These are phyloP conservation scores for Montipora foliosa DNA, from an alignment of 64 coral and sea anemone species.

Conservation along the genomic window DNA sequence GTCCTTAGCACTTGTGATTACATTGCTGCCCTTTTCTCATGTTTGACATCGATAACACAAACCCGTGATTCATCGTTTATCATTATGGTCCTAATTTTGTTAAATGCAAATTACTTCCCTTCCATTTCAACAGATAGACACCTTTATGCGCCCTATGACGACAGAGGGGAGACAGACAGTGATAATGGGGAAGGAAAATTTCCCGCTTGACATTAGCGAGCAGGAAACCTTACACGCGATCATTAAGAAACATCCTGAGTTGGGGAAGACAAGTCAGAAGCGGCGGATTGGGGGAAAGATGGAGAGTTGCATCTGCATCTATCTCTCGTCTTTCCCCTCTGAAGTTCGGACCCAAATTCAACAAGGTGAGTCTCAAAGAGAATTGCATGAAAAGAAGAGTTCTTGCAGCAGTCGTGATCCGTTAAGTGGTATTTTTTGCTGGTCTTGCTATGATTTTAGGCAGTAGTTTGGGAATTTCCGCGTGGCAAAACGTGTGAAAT, in stretches of 20 bases:
- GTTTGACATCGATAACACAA: slow-evolving; percentile 22
- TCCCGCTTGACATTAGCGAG: slow-evolving; percentile 32
- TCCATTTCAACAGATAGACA: slow-evolving; percentile 26
- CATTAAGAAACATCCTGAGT: slow-evolving; percentile 16
- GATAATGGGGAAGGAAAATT: slow-evolving; percentile 48
- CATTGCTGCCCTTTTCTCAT: neutral
- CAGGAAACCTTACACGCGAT: neutral
- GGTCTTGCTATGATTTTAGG: slow-evolving; percentile 13
- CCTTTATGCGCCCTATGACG: slow-evolving; percentile 31
- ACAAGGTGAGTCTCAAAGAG: slow-evolving; percentile 40
- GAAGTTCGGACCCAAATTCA: slow-evolving; percentile 19
- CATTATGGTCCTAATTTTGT: slow-evolving; percentile 14
- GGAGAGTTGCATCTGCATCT: slow-evolving; percentile 46
- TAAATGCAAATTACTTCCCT: slow-evolving; percentile 20
- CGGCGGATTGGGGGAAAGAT: slow-evolving; percentile 40
- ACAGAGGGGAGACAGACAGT: slow-evolving; percentile 39
- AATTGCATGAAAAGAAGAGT: neutral
- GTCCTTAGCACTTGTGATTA: slow-evolving; percentile 5
- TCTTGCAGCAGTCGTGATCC: neutral
- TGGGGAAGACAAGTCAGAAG: slow-evolving; percentile 31
- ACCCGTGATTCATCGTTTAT: slow-evolving; percentile 7
- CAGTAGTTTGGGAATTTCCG: slow-evolving; percentile 3
- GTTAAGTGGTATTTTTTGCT: neutral
- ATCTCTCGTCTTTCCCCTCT: slow-evolving; percentile 50
- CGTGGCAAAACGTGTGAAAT: neutral